A percentile compares a stretch with the other conserved stretches of the same genome.
phyloP scores from a whole-genome alignment of 2,797 vertebrate genomes.

The Atherinosoma microstoma region DNA sequence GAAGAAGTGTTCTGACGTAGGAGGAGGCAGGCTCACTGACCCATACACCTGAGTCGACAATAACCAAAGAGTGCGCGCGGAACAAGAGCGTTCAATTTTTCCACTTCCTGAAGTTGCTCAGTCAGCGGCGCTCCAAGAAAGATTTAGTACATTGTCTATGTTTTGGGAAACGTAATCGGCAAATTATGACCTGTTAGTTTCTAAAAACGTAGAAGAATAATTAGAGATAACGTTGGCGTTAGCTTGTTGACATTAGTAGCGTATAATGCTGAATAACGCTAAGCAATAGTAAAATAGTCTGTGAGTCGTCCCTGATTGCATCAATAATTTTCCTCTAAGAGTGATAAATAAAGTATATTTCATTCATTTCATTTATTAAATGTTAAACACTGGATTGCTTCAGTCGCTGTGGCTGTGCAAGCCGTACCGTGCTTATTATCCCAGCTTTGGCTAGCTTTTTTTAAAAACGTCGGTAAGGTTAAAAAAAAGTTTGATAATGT shows the following conservation, averaged over 20 bases:
- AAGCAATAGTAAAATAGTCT: too few species aligned
- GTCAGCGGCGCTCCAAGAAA: neutral
- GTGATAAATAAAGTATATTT: too few species aligned
- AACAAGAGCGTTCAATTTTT: neutral
- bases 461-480: neutral
- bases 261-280: neutral
- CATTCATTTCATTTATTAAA: too few species aligned
- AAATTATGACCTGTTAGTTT: neutral
- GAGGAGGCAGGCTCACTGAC: neutral
- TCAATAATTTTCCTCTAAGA: too few species aligned
- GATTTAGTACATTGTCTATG: neutral
- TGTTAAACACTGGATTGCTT: too few species aligned
- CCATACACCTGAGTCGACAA: neutral
- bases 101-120: neutral
- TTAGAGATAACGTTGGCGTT: neutral
- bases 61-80: slow-evolving; percentile 6
- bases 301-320: too few species aligned
- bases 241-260: neutral
- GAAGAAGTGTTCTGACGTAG: neutral
- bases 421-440: too few species aligned
- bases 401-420: too few species aligned
- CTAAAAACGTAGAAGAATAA: neutral
- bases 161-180: neutral
- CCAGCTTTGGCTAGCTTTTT: neutral
- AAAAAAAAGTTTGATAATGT: too few species aligned